Base-by-base conservation (phyloP, 2,888 invertebrate genomes). In the Ochropleura leucogaster region DNA sequence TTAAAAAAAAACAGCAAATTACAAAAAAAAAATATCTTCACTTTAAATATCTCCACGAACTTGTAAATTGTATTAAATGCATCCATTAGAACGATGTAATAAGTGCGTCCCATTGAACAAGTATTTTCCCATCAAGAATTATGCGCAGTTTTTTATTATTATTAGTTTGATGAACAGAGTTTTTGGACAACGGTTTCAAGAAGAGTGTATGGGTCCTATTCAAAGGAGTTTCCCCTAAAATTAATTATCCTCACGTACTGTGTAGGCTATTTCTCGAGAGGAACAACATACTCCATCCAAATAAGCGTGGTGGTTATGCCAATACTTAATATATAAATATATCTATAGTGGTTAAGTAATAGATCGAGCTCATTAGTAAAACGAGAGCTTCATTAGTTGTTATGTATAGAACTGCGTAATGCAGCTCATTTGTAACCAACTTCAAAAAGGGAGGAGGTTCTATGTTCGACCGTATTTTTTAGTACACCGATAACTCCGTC, bases 291-390 rank as follows among this genome's bases (percentile, higher is more conserved):
- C 30, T 74, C 18, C 16, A n/a, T 57, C 30, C 16, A 30, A 12
- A 49, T 57, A 66, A 66, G 42, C 55, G 9, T 30, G 16, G 49
- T 66, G 47, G 55, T 66, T n/a, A 77, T 49, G 49, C 9, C 60
- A 71, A 78, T 53, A 60, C 59, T 47, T 78, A 20, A 30, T n/a
- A n/a, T n/a, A n/a, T n/a, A n/a, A n/a, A n/a, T n/a, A 51, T 69
- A 75, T 60, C n/a, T 70, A 62, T 79, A 44, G 18, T 62, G 42
- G 42, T 47, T 47, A 42, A 59, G 57, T 51, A 78, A 14, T 59
- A 4, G 20, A 44, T 51, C 16, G 10, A 44, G 44, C 10, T 55
- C 20, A 20, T 55, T 20, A 55, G 55, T 12, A 55, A 20, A 55
- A 16, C 51, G 10, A 20, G 18, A 74, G 18, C 40, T 78, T 51